Evolutionary conservation across 2,797 vertebrate genomes (phyloP), one percentile per base, ranked within the genome.

Genomic region (Xyrichtys novacula): DNA sequence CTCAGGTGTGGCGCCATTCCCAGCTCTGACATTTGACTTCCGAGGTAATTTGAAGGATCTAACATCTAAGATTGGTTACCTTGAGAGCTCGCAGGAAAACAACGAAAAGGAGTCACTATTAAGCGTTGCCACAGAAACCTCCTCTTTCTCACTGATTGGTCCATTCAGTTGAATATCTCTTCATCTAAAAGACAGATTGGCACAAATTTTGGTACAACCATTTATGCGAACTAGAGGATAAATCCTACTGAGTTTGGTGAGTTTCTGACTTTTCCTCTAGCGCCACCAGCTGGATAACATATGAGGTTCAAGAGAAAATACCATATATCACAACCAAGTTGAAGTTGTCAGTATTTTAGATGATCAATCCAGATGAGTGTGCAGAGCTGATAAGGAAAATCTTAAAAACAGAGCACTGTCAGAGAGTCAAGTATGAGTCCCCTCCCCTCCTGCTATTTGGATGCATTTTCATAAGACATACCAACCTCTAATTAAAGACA

Each of bases 401-500:
- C n/a, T 11, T 22, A 16, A 8, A 43, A 36, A 49, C 26, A 31
- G 15, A 22, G 15, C 43, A 28, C 17, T 53, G 23, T 14, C 19
- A 16, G 6, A 11, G 26, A 46, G 54, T 49, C 42, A 46, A 57
- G 40, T 23, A 6, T 15, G 38, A 7, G 17, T 23, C 16, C 10
- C 23, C 28, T 43, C 29, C 48, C 28, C 28, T 43, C 29, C 48
- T 23, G 5, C 2, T 20, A 19, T 29, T 42, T 60, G 52, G 26
- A 74, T 23, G 39, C 47, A 22, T 63, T 38, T 34, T 42, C 7
- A 14, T 16, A 40, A 54, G 56, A 44, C 57, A 48, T 47, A 25
- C 38, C 54, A 38, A 43, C 34, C 19, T 49, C 28, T 22, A 20
- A 78, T 63, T 25, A 34, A 49, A 19, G 8, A 2, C 61, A 66